phyloP scores from a whole-genome alignment of 2,888 invertebrate species.

The Tetropium fuscum region DNA sequence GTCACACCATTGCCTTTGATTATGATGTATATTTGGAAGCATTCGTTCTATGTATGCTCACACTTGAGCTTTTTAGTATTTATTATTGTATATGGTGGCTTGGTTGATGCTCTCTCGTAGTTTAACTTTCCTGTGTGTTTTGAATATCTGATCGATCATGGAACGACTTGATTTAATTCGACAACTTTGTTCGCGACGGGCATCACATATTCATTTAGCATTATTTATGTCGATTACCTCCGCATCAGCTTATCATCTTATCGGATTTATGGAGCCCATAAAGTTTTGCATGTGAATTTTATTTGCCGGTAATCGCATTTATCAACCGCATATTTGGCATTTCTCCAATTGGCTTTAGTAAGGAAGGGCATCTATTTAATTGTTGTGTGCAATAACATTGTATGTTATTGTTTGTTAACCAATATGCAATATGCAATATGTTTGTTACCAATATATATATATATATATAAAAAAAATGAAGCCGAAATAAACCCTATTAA shows the following conservation, averaged over 20 bases:
- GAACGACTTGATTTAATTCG: conserved; percentile 32
- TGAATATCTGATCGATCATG: conserved; percentile 36
- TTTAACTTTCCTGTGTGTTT: conserved; percentile 28
- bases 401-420: neutral
- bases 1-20: conserved; percentile 51
- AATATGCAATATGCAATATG: too few relatives aligned
- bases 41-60: conserved; percentile 31
- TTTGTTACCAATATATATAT: too few relatives aligned
- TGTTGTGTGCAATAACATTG: neutral
- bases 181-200: conserved; percentile 31
- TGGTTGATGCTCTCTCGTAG: neutral
- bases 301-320: conserved; percentile 13
- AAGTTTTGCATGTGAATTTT: conserved; percentile 18
- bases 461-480: too few relatives aligned
- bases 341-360: neutral
- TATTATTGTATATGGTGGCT: conserved; percentile 30
- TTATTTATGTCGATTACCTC: conserved; percentile 31
- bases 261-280: conserved; percentile 23
- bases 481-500: too few relatives aligned
- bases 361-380: neutral
- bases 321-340: conserved; percentile 3
- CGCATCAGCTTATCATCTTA: conserved; percentile 19
- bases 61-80: conserved; percentile 24
- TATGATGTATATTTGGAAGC: conserved; percentile 53
- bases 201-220: conserved; percentile 33